Base-by-base conservation (phyloP, 2,797 vertebrate species). In the Cryptoprocta ferox region DNA sequence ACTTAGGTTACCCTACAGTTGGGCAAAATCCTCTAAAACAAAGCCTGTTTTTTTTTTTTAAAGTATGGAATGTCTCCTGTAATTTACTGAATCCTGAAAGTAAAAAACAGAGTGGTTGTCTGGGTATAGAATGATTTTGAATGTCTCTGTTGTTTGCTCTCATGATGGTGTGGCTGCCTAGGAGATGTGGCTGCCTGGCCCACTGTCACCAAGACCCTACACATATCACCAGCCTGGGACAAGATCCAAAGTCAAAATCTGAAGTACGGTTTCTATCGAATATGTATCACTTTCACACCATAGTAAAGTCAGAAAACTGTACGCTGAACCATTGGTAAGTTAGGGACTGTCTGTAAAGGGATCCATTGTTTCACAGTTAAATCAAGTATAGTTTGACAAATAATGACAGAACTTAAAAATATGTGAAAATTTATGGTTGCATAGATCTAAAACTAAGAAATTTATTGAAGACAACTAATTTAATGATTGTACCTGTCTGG, bases 331-430 rank as follows among this genome's bases (percentile, higher is more conserved):
- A 79, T 24, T 1, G 3, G 32, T 79, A 53, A 24, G 12, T 35
- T 35, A 48, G 48, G 32, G 32, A 35, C 32, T 53, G 76, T 79
- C 70, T 53, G 73, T 91, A 89, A 84, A 92, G 8, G n/a, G n/a
- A 92, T 71, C 73, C 3, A 9, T 48, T 56, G 18, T 76, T 87
- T 87, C 80, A 71, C 37, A 86, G 75, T 89, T 92, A 50, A 83
- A 82, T 93, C 68, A 81, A 84, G 56, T 75, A 26, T n/a, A 32
- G 70, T 93, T 92, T 96, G 84, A 95, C 66, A 87, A 86, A 92
- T 66, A 32, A 96, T 61, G 37, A 59, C 16, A 76, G 6, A 90
- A 90, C 37, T 61, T 83, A 80, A 95, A 94, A 95, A 85, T 80
- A 86, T 11, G 18, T 88, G 71, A 76, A 90, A 91, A 94, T 32